Evolutionary conservation across 2,113 vertebrate genomes (phyloP).

Genomic region (Phalacrocorax brasilianus): DNA sequence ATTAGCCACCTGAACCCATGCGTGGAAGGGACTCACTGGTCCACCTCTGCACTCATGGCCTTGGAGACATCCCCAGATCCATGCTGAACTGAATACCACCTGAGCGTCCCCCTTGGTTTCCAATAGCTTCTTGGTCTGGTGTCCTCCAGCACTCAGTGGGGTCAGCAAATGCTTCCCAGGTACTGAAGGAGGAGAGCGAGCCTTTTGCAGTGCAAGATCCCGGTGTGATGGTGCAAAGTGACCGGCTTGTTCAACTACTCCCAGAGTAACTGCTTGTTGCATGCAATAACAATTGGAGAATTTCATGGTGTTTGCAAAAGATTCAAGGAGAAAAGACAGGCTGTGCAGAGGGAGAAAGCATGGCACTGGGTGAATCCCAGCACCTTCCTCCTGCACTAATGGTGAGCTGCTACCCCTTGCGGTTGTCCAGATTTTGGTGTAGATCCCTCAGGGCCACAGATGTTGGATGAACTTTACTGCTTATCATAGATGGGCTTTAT

Average conservation of each 20-base stretch:
- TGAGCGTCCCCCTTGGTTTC: not conserved
- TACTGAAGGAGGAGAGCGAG: fast-evolving
- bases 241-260: not conserved
- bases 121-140: not conserved
- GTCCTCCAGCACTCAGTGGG: not conserved
- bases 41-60: not conserved
- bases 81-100: not conserved
- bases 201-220: not conserved
- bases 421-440: not conserved
- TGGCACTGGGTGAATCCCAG: not conserved
- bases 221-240: not conserved
- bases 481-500: not conserved
- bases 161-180: not conserved
- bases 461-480: not conserved
- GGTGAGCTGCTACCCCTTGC: not conserved
- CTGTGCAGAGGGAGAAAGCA: not conserved
- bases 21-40: not conserved
- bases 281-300: not conserved
- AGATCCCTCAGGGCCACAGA: not conserved
- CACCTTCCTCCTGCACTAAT: not conserved
- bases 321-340: not conserved
- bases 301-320: not conserved
- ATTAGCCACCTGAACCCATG: not conserved
- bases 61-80: not conserved
- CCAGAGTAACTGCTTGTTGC: not conserved